Base-by-base conservation (phyloP, 1,140 invertebrate genomes). In the Saccostrea glomerata region DNA sequence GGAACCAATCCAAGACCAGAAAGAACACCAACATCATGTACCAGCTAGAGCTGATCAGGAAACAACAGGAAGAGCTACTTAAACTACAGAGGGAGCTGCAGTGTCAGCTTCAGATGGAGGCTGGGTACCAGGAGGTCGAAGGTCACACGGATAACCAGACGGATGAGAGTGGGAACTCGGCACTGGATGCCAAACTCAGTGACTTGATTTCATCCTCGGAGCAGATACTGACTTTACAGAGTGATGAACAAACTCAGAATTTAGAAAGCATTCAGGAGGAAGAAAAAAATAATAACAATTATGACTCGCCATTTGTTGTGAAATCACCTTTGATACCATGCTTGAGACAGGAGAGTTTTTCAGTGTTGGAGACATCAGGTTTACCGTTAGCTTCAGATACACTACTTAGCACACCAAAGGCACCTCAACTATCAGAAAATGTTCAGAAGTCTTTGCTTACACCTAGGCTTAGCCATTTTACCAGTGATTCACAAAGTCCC, bases 31-130 rank as follows among this genome's bases (percentile, higher is more conserved):
- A 89, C 54, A 87, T 89, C 20, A 84, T 89, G 47, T 84, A 87
- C 25, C 89, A 89, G 60, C n/a, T 89, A 56, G 66, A 87, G 30
- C 55, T 89, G 70, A 89, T 89, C 11, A 40, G 84, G 5, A 87
- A 87, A 70, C 89, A 89, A 73, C 86, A 87, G 36, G 84, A 89
- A 36, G 66, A 87, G n/a, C 60, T 89, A 36, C 54, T 85, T 17
- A 56, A 58, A 58, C 60, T 89, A 5, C 86, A 89, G 25, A 82
- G 82, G 55, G 86, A 89, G 54, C 84, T 89, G 15, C 70, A 89
- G 25, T 56, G 83, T 13, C 84, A 89, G 60, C 83, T 89, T 36
- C 82, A 84, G 7, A 84, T 40, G 23, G 40, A 84, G 54, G 40
- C 82, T n/a, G 70, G 30, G 70, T 15, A 25, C 25, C 70, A 36